phyloP scores from a whole-genome alignment of 2,113 vertebrate species.

The Poecilia latipinna region DNA sequence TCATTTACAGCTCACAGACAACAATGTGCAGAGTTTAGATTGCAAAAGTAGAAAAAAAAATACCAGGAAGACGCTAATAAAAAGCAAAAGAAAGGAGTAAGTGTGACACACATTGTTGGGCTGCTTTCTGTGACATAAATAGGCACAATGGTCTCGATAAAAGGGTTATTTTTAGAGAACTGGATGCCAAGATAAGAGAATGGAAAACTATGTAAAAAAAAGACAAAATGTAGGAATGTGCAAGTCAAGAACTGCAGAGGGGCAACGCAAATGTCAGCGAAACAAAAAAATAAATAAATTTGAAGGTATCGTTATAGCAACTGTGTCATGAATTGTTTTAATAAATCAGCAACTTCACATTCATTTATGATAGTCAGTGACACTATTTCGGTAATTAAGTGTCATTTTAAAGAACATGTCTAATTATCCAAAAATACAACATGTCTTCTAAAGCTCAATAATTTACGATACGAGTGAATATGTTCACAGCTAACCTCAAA shows the following conservation, averaged over 20 bases:
- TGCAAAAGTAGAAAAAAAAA: constrained; percentile 18
- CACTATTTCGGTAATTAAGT: too few species aligned
- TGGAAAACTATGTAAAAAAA: constrained; percentile 60
- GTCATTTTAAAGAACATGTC: too few species aligned
- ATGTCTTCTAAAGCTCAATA: too few species aligned
- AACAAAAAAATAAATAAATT: constrained; percentile 34
- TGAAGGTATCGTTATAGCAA: not conserved
- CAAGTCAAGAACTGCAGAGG: constrained; percentile 18
- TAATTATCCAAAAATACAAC: too few species aligned
- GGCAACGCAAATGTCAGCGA: constrained; percentile 41
- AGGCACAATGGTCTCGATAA: constrained; percentile 66
- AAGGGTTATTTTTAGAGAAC: constrained; percentile 62
- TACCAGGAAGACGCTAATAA: constrained; percentile 40
- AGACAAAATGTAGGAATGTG: constrained; percentile 43
- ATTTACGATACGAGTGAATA: too few species aligned
- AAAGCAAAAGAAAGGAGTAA: constrained; percentile 5
- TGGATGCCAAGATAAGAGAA: constrained; percentile 59
- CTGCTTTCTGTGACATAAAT: constrained; percentile 49
- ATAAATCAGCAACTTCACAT: not conserved
- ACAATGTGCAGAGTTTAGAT: constrained; percentile 45
- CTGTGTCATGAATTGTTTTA: not conserved
- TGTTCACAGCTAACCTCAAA: too few species aligned
- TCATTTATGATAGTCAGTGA: not conserved
- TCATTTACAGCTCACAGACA: constrained; percentile 10
- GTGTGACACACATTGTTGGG: constrained; percentile 6